Conservation (phyloP, 2,113 vertebrate genomes). For the Mirounga angustirostris region DNA sequence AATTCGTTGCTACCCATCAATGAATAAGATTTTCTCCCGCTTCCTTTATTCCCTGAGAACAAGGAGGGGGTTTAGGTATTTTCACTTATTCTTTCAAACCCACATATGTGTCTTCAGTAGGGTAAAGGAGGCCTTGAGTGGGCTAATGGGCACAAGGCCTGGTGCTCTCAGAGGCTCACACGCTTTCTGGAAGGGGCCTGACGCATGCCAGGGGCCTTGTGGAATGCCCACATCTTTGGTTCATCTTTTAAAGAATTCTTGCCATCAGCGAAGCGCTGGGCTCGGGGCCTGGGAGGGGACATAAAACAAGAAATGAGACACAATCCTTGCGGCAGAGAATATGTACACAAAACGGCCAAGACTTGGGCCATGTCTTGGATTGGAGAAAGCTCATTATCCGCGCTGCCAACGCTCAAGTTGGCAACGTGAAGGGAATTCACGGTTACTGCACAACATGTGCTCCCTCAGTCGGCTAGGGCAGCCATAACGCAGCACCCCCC, state of each 20-base stretch:
- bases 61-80: not conserved
- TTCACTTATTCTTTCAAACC: not conserved
- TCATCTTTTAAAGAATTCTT: not conserved
- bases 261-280: not conserved
- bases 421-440: not conserved
- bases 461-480: not conserved
- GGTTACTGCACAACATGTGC: not conserved
- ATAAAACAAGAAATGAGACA: not conserved
- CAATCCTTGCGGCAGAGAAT: not conserved
- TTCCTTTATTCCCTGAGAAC: not conserved
- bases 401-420: not conserved
- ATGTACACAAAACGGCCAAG: not conserved
- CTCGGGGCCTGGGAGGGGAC: not conserved
- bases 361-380: too few species aligned
- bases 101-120: not conserved
- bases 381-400: not conserved
- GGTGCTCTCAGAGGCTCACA: not conserved
- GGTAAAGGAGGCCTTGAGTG: too few species aligned
- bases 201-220: fast-evolving
- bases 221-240: not conserved
- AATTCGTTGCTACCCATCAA: not conserved
- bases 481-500: not conserved
- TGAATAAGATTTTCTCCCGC: not conserved
- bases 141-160: not conserved
- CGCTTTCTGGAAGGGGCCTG: not conserved